Conservation (phyloP, 2,888 invertebrate genomes). For the Disparrhopalites patrizii region DNA sequence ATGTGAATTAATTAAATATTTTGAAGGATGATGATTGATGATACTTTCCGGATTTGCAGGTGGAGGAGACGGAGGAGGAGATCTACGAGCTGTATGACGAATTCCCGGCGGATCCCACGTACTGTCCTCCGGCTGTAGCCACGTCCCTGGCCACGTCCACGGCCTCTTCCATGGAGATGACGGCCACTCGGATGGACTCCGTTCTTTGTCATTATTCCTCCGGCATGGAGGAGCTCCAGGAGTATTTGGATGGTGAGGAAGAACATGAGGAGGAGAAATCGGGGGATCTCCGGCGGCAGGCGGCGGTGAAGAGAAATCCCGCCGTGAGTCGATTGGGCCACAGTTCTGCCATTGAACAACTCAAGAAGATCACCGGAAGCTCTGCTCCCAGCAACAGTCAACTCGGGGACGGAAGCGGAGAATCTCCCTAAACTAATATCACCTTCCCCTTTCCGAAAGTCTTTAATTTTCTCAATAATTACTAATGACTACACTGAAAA, state of each 20-base stretch:
- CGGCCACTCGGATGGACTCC: slow-evolving; percentile 12
- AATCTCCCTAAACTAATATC: no score
- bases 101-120: slow-evolving; percentile 19
- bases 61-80: slow-evolving; percentile 46
- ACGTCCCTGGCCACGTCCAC: not conserved
- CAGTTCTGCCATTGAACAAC: slow-evolving; percentile 44
- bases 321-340: slow-evolving; percentile 44
- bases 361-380: slow-evolving; percentile 25
- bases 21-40: no score
- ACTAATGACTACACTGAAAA: no score
- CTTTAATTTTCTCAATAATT: no score
- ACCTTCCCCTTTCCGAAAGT: no score
- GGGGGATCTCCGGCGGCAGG: slow-evolving; percentile 3
- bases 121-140: not conserved
- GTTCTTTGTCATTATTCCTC: no score
- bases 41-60: no score
- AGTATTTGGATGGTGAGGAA: slow-evolving; percentile 20
- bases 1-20: no score
- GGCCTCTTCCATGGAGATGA: not conserved
- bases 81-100: slow-evolving; percentile 44
- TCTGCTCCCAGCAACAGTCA: no score
- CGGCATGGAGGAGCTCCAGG: slow-evolving; percentile 41
- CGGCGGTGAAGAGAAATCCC: no score
- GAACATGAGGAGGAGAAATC: no score
- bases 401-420: no score